Evolutionary conservation across 2,113 vertebrate species (phyloP), one percentile per base, ranked within the genome.

Genomic region (Hemiscyllium ocellatum): DNA sequence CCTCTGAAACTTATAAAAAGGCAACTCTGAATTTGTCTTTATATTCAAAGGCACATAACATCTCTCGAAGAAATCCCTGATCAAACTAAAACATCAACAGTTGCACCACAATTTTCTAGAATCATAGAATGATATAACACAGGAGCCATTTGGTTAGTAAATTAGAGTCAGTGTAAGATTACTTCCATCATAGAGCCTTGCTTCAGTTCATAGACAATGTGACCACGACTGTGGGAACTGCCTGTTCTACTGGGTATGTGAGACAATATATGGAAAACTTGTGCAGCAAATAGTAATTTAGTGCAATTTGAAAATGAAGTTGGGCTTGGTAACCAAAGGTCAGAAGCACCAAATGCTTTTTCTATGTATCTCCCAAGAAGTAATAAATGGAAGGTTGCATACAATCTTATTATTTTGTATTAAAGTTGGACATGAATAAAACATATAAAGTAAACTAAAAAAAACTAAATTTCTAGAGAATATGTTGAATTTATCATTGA

Each of bases 321-420:
- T 4, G 26, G 12, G 13, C 61, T 87, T 61, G 87, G 87, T 90
- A 91, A 91, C 61, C 29, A 65, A 22, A 33, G 56, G 56, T 91
- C 61, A 65, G 89, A 91, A 37, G 56, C n/a, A 65, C 17, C 61
- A 37, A 33, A 37, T 17, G 56, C 56, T 91, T n/a, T 91, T 91
- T 37, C 56, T 66, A 20, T 66, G 61, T 66, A 37, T 91, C 56
- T 83, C 89, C 29, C 5, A 91, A 91, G 61, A 90, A 61, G 29
- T 56, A 90, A 66, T 91, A 66, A 89, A 37, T 37, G 89, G 56
- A 91, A 61, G 89, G 29, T 89, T 89, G 52, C 86, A 89, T 89
- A 24, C 86, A 89, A 89, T 89, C 26, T 89, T 89, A 4, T 61
- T 89, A 61, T 89, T 56, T 89, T 89, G 86, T 33, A 89, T 61